Conservation (phyloP, 2,888 invertebrate genomes). For the Rhopalosiphum nymphaeae region DNA sequence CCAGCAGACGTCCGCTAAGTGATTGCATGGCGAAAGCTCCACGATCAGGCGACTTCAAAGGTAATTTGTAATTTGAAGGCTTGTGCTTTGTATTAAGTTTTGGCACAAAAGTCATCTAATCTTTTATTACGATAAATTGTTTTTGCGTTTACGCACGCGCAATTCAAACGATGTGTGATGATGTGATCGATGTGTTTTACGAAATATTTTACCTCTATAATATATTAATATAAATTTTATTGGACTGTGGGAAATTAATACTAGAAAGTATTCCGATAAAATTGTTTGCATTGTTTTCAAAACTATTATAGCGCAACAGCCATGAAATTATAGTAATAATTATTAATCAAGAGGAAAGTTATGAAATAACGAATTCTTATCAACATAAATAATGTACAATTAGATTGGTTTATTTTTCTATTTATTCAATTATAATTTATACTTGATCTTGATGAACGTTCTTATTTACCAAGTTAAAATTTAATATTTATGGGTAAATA, state of each 20-base stretch:
- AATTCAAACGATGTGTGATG: too few relatives aligned
- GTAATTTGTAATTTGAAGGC: conserved; percentile 16
- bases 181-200: too few relatives aligned
- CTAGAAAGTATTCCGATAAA: background rate
- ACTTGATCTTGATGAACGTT: background rate
- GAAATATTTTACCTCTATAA: background rate
- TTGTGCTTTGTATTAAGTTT: background rate
- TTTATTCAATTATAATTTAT: background rate
- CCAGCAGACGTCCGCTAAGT: conserved; percentile 47
- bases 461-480: background rate
- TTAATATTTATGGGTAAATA: background rate
- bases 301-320: background rate
- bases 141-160: background rate
- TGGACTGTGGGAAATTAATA: background rate
- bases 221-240: background rate
- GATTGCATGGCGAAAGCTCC: conserved; percentile 55
- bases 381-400: background rate
- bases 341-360: background rate
- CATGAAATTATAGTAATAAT: background rate
- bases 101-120: background rate
- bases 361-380: background rate
- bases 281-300: background rate
- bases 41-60: conserved; percentile 38
- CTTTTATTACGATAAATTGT: background rate
- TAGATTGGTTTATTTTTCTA: background rate